Base-by-base conservation (phyloP, 2,797 vertebrate genomes). In the Chaenodraco wilsoni region DNA sequence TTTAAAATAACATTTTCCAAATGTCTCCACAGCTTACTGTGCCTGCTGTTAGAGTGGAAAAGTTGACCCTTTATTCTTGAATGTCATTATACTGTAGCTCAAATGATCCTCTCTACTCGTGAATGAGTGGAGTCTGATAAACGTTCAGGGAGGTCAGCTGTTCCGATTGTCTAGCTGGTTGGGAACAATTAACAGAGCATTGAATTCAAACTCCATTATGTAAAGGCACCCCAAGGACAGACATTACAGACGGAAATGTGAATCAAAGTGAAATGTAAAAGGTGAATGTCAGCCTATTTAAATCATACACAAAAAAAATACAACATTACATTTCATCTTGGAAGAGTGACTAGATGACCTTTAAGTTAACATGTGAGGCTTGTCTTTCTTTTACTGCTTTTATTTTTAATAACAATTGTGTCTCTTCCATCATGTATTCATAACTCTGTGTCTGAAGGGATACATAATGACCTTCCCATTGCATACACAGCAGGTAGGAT, bases 371-470 rank as follows among this genome's bases (percentile, higher is more conserved):
- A 69, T 61, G 72, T 75, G 70, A 84, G 85, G 84, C 65, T 16
- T 0, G 40, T 71, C 45, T 72, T 79, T 71, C 50, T 46, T 54
- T 66, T 58, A 44, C 50, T 61, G 64, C 61, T 76, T 85, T 74
- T 75, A 65, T 81, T 70, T 83, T 81, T 46, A 81, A 79, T 56
- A 79, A 87, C 60, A 86, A 89, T 83, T 76, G 75, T 21, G 73
- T 79, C 56, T 61, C 70, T 45, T 45, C 67, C 65, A 57, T 82
- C 72, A 82, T 71, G 86, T 74, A 84, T 83, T 87, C 69, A 74
- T 48, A 67, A 65, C 46, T 76, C 49, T 72, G 63, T 52, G 58
- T 81, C 69, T 72, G 52, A 71, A 65, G 65, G 80, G 72, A 80
- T 80, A 69, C 82, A 76, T 78, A 73, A 79, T 82, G 76, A 82